Percentiles rank a stretch among this genome's conserved stretches.
Evolutionary conservation across 2,797 vertebrate species (phyloP).

Genomic region (Sternarchorhynchus goeldii): DNA sequence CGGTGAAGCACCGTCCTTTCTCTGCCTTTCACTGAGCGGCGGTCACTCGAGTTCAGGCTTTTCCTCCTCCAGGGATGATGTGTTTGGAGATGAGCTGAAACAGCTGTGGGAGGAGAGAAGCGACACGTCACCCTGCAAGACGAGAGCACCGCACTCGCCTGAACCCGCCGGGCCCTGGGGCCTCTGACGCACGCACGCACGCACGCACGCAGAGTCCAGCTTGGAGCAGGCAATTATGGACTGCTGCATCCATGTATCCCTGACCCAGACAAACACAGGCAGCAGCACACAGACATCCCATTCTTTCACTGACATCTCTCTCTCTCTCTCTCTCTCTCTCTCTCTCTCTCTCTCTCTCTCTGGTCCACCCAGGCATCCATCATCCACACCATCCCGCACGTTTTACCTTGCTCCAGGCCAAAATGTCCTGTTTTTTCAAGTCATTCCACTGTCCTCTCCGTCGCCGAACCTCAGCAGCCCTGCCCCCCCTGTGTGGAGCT

Average conservation of each 20-base stretch:
- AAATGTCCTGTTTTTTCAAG: slow-evolving; percentile 75
- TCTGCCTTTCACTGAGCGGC: slow-evolving; percentile 4
- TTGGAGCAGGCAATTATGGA: slow-evolving; percentile 30
- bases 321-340: slow-evolving; percentile 38
- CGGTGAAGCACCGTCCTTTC: no score
- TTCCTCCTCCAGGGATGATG: slow-evolving; percentile 30
- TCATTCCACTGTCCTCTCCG: slow-evolving; percentile 67
- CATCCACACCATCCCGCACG: slow-evolving; percentile 37
- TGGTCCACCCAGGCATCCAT: slow-evolving; percentile 50
- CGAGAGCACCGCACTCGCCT: slow-evolving; percentile 68
- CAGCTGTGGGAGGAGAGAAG: slow-evolving; percentile 44
- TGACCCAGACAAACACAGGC: slow-evolving; percentile 54
- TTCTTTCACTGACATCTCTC: slow-evolving; percentile 35
- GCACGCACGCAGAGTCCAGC: slow-evolving; percentile 10
- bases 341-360: slow-evolving; percentile 13
- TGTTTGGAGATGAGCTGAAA: slow-evolving; percentile 48
- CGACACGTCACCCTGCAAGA: slow-evolving; percentile 64
- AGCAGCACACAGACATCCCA: slow-evolving; percentile 43
- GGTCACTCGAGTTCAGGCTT: slow-evolving; percentile 31
- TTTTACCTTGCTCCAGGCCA: slow-evolving; percentile 64
- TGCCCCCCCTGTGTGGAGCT: no score
- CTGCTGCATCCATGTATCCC: slow-evolving; percentile 37
- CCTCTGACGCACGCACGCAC: slow-evolving; percentile 51
- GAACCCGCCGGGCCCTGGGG: slow-evolving; percentile 74
- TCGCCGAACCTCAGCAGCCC: not conserved